These are phyloP conservation scores for Ciconia nigra DNA, from an alignment of 2,797 vertebrate genomes.

Conservation along the genomic window DNA sequence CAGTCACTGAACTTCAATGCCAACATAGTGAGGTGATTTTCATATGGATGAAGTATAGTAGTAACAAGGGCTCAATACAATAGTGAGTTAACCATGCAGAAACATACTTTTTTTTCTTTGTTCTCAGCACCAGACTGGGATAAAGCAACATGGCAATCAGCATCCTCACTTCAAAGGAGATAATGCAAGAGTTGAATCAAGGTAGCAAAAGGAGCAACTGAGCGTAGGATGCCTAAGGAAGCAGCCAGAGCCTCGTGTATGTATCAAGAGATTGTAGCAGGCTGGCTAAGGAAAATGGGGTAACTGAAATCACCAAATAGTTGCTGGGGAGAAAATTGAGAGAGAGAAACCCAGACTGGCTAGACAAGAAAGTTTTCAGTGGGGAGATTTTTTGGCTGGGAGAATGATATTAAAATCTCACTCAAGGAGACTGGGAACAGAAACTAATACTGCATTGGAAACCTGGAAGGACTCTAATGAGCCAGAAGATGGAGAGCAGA, in stretches of 20 bases:
- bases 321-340: neutral
- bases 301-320: neutral
- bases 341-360: neutral
- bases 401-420: neutral
- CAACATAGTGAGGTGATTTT: neutral
- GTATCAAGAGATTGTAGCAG: neutral
- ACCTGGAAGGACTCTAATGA: neutral
- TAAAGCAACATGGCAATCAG: neutral
- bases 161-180: neutral
- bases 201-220: neutral
- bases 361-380: neutral
- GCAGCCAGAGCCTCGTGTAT: fast-evolving
- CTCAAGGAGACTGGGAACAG: neutral
- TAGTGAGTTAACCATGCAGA: neutral
- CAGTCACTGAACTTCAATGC: neutral
- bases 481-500: neutral
- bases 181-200: neutral
- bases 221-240: neutral
- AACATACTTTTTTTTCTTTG: neutral
- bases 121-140: neutral
- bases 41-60: neutral
- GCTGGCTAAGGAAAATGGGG: neutral
- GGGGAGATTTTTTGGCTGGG: neutral
- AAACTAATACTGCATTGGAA: neutral
- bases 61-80: neutral